phyloP scores from a whole-genome alignment of 2,113 vertebrate genomes.

The Nyctereutes procyonoides region DNA sequence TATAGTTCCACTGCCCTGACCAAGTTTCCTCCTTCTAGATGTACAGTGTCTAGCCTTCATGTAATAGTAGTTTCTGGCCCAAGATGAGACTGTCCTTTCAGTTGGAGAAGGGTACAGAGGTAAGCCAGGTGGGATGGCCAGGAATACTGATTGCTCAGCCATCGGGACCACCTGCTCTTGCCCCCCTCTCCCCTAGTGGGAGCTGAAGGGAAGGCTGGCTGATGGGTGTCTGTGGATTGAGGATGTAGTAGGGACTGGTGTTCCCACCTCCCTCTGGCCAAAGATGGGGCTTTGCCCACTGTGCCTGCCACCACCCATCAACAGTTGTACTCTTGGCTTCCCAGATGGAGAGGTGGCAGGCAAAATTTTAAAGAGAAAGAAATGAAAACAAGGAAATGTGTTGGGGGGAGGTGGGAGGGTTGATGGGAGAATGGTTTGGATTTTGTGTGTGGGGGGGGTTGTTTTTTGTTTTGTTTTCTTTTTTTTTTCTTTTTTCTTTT shows the following conservation, averaged over 20 bases:
- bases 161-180: background rate
- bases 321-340: conserved; percentile 49
- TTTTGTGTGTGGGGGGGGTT: conserved; percentile 35
- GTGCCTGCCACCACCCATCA: conserved; percentile 55
- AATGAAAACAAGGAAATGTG: conserved; percentile 56
- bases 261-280: conserved; percentile 53
- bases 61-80: background rate
- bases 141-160: background rate
- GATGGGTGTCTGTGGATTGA: background rate
- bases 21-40: background rate
- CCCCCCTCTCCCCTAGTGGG: background rate
- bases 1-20: conserved; percentile 27
- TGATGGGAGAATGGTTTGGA: conserved; percentile 67
- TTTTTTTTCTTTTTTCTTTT: background rate
- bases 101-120: background rate
- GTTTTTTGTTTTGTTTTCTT: too few relatives aligned
- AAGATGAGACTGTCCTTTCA: background rate
- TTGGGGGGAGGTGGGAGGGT: conserved; percentile 37
- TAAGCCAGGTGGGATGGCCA: conserved; percentile 23
- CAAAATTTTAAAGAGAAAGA: background rate
- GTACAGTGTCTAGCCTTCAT: background rate
- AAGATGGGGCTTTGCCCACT: conserved; percentile 65
- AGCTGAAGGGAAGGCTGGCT: conserved; percentile 33
- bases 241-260: background rate
- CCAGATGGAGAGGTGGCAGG: conserved; percentile 23